Conservation (phyloP, 2,797 vertebrate genomes). For the Gorsachius magnificus region DNA sequence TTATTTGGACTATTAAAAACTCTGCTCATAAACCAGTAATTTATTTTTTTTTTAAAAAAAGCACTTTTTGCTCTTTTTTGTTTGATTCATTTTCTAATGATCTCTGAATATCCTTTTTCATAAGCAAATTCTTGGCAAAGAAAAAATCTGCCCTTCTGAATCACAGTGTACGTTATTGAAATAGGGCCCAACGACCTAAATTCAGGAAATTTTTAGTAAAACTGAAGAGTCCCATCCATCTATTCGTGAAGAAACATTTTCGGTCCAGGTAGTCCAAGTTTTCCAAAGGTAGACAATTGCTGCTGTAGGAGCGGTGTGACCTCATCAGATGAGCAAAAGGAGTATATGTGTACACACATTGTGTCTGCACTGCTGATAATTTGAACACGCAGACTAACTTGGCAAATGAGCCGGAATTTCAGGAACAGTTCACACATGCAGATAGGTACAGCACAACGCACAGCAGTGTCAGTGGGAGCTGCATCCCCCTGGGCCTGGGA, state of each 20-base stretch:
- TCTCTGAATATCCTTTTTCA: not conserved
- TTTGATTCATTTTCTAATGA: not conserved
- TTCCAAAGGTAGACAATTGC: not conserved
- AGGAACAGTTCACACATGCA: not conserved
- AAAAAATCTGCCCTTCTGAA: not conserved
- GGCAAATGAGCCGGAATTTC: not conserved
- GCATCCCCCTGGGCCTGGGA: not conserved
- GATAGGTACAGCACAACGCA: not conserved
- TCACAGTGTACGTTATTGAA: not conserved
- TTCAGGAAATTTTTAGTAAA: not conserved
- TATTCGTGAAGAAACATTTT: not conserved
- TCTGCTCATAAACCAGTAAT: not conserved
- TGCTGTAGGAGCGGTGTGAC: not conserved
- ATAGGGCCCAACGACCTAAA: not conserved
- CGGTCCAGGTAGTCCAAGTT: not conserved
- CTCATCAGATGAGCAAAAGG: not conserved
- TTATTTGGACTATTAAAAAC: not conserved
- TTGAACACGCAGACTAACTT: not conserved
- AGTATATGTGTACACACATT: fast-evolving
- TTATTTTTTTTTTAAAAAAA: too few relatives aligned
- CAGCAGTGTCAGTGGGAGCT: fast-evolving
- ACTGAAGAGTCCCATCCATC: not conserved
- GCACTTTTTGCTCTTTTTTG: not conserved
- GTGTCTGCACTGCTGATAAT: not conserved
- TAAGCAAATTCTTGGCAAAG: not conserved